Base-by-base conservation (phyloP, 1,140 invertebrate species). In the Idris sp. region DNA sequence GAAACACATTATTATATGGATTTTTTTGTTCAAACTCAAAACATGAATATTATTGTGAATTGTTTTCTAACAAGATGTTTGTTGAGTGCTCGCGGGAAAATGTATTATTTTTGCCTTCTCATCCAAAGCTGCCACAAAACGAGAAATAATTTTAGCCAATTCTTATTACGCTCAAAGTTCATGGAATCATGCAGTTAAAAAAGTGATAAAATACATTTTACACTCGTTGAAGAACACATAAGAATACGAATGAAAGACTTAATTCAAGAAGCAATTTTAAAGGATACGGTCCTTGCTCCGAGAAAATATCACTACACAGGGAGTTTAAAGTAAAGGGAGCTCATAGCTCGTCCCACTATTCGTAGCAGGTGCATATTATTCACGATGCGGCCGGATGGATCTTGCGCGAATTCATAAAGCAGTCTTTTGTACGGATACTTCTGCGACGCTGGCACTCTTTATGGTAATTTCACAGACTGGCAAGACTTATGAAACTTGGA, bases 351-450 rank as follows among this genome's bases (percentile, higher is more conserved):
- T 79, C 73, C 56, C 54, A 69, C 67, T 74, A 65, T 76, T 79
- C 44, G 80, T 75, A 78, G 77, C 81, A 82, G 84, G 79, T 84
- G 86, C 83, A 84, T 86, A 86, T 86, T 86, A 87, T 86, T 85
- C 84, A 84, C 79, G 79, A 81, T 75, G 76, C 77, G 71, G 62
- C 74, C 79, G 80, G 81, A 83, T 80, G 79, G 81, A 84, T 84
- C 81, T 81, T 78, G 79, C 81, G 81, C 81, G 79, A 86, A 86
- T 87, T 86, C 85, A 86, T 84, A 86, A 86, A 86, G 79, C 82
- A 79, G 76, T 79, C 83, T 80, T 86, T 86, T 86, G 83, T 85
- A 79, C 79, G 79, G 78, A 82, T 83, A 84, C 80, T 80, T 80
- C 76, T 61, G 64, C 75, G 62, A 67, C 65, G 76, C 79, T 78